phyloP scores from a whole-genome alignment of 1,140 invertebrate genomes.

The Ceratina japonica region DNA sequence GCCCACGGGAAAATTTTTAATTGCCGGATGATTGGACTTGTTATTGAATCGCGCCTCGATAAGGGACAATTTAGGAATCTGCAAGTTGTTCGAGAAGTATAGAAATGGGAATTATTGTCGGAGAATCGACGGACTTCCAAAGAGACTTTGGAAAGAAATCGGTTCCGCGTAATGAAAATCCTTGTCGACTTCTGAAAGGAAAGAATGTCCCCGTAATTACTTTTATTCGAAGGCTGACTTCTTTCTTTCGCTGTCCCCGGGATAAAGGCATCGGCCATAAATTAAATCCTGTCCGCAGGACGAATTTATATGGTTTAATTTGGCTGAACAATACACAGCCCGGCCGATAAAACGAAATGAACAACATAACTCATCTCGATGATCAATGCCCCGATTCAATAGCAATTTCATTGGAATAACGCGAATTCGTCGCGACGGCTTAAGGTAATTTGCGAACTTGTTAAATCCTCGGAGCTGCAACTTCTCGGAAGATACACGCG shows the following conservation, averaged over 20 bases:
- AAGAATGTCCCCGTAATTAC: conserved; percentile 26
- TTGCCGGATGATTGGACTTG: conserved; percentile 19
- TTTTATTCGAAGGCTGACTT: not conserved
- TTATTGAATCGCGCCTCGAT: not conserved
- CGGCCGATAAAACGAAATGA: too few species aligned
- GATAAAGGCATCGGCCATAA: not conserved
- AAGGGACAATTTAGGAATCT: not conserved
- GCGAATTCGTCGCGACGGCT: too few species aligned
- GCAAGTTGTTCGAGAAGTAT: too few species aligned
- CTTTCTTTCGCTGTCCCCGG: too few species aligned
- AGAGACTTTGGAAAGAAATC: not conserved
- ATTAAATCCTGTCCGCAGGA: not conserved
- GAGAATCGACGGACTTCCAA: not conserved
- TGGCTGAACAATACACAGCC: too few species aligned
- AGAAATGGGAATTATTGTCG: too few species aligned
- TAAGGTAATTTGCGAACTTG: too few species aligned
- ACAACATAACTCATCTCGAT: too few species aligned
- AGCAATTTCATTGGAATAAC: too few species aligned
- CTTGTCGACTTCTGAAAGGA: not conserved
- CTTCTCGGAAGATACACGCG: not conserved
- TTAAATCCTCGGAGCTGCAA: too few species aligned
- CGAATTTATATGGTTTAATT: too few species aligned
- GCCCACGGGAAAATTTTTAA: conserved; percentile 25
- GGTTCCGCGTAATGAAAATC: conserved; percentile 18
- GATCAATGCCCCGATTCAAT: too few species aligned